A percentile compares a stretch with the other conserved stretches of the same genome.
Conservation (phyloP, 1,140 invertebrate genomes). For the Drosophila sucinea region DNA sequence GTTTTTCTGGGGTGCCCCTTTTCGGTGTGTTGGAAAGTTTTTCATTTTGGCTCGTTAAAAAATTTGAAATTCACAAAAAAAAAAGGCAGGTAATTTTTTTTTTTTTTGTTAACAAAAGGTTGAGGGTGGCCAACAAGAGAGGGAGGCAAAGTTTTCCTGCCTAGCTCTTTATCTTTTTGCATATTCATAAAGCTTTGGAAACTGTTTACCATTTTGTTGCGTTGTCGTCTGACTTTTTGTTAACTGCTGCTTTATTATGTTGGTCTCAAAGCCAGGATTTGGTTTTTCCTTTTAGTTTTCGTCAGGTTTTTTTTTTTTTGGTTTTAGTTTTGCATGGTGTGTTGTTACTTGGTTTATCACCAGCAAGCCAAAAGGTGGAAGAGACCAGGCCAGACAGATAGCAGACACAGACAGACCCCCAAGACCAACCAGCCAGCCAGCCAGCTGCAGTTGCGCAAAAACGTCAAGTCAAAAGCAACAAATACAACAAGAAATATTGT, state of each 20-base stretch:
- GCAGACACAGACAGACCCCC: constrained; percentile 31
- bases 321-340: too few relatives aligned
- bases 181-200: constrained; percentile 74
- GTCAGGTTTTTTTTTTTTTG: constrained; percentile 38
- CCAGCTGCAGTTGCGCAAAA: constrained; percentile 58
- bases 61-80: constrained; percentile 70
- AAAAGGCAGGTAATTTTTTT: constrained; percentile 31
- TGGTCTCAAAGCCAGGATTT: constrained; percentile 24
- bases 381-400: constrained; percentile 33
- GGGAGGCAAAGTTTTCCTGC: constrained; percentile 18
- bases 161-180: constrained; percentile 70
- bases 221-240: constrained; percentile 72
- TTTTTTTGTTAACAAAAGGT: constrained; percentile 35
- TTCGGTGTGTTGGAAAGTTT: constrained; percentile 74
- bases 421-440: constrained; percentile 7
- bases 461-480: constrained; percentile 8
- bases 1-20: constrained; percentile 41
- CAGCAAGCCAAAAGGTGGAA: constrained; percentile 1
- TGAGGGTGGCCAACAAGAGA: constrained; percentile 6
- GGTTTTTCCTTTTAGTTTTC: constrained; percentile 33
- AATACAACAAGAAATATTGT: constrained; percentile 11
- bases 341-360: constrained; percentile 40
- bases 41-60: constrained; percentile 78
- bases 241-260: constrained; percentile 55
- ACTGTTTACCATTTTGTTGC: constrained; percentile 69